A percentile compares a stretch with the other conserved stretches of the same genome.
Conservation (phyloP, 2,888 invertebrate genomes). For the Apoda limacodes region DNA sequence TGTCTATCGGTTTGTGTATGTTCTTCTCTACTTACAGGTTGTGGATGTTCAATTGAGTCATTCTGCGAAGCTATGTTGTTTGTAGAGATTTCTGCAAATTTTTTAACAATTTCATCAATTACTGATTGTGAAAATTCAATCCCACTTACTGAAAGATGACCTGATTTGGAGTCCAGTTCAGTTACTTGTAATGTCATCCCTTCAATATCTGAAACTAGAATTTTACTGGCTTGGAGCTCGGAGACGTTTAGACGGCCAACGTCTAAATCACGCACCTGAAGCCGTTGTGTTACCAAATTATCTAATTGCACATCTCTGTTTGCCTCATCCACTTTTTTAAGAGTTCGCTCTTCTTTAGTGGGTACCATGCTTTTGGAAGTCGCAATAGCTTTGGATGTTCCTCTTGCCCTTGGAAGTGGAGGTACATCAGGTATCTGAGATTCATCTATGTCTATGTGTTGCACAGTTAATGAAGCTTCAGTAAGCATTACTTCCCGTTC, state of each 20-base stretch:
- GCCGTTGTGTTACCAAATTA: constrained; percentile 68
- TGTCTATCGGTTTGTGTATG: constrained; percentile 50
- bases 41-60: constrained; percentile 27
- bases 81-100: constrained; percentile 59
- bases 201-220: constrained; percentile 85
- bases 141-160: constrained; percentile 75
- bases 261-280: constrained; percentile 81
- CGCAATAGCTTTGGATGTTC: constrained; percentile 22
- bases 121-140: constrained; percentile 77
- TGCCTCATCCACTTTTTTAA: constrained; percentile 43
- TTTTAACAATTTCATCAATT: constrained; percentile 74
- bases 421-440: constrained; percentile 53
- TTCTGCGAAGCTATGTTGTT: constrained; percentile 21
- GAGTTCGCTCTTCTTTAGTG: constrained; percentile 32
- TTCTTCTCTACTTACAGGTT: constrained; percentile 46
- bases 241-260: constrained; percentile 83
- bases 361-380: constrained; percentile 26
- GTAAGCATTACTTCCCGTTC: constrained; percentile 73
- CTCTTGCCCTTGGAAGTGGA: constrained; percentile 49
- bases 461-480: constrained; percentile 75
- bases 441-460: constrained; percentile 72
- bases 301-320: constrained; percentile 51
- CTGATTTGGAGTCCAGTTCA: constrained; percentile 78
- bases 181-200: constrained; percentile 78
- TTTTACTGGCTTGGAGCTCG: constrained; percentile 82